A percentile compares a stretch with the other conserved stretches of the same genome.
phyloP scores from a whole-genome alignment of 1,140 invertebrate genomes.

The Saxidomus purpurata region DNA sequence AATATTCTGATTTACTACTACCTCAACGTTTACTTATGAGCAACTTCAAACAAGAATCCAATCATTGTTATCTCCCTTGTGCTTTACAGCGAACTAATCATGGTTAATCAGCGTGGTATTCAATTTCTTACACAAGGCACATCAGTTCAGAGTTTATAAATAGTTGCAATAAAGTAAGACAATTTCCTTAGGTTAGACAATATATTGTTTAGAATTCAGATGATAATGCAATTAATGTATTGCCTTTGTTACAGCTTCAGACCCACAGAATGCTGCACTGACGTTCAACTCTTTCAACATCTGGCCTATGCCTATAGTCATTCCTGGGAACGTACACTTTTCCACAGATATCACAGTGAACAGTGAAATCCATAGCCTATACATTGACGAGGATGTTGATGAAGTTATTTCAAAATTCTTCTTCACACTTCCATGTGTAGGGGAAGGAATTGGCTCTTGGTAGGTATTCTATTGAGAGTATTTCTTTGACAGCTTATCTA shows the following conservation, averaged over 20 bases:
- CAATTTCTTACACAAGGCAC: too few relatives aligned
- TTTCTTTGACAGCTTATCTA: neutral
- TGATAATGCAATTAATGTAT: too few relatives aligned
- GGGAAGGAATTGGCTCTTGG: constrained; percentile 40
- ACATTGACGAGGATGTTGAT: constrained; percentile 50
- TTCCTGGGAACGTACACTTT: constrained; percentile 35
- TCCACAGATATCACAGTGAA: constrained; percentile 41
- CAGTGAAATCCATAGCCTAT: constrained; percentile 7
- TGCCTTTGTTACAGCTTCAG: neutral
- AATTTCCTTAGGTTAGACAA: too few relatives aligned
- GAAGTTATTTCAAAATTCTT: constrained; percentile 1
- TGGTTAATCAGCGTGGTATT: too few relatives aligned
- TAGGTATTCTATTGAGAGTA: neutral
- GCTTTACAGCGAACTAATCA: too few relatives aligned
- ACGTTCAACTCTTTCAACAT: constrained; percentile 26
- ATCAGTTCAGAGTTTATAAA: too few relatives aligned
- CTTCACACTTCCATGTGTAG: constrained; percentile 40
- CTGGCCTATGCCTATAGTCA: constrained; percentile 15
- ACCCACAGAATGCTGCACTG: constrained; percentile 22
- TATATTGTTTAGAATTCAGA: too few relatives aligned
- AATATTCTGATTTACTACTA: too few relatives aligned
- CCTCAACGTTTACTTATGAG: too few relatives aligned
- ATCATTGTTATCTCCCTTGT: too few relatives aligned
- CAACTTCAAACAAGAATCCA: too few relatives aligned
- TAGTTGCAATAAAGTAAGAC: too few relatives aligned